Base-by-base conservation (phyloP, 2,888 invertebrate species). In the Chaetogeoica ovagalla region DNA sequence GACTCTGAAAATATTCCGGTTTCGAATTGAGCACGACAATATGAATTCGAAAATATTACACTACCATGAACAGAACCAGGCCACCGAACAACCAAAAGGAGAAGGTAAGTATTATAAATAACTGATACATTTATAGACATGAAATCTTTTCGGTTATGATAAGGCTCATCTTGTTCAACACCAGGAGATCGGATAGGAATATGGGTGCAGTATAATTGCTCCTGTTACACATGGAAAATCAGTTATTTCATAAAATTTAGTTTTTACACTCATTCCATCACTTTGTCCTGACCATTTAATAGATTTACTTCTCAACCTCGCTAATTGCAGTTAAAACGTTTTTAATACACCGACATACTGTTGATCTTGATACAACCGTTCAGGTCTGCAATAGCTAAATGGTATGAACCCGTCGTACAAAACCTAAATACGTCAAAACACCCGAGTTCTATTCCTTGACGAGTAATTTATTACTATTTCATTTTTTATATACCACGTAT, bases 381-480 rank as follows among this genome's bases (percentile, higher is more conserved):
- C 62, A 62, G 23, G 62, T 57, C 62, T 62, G 62, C 62, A 62
- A 62, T 21, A 62, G 62, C 62, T 23, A 62, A 62, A 7, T 62
- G 62, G 62, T 62, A 62, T 62, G 62, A 30, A 23, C 62, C 11
- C 23, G 62, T 62, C 0, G 62, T 23, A 62, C 23, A 62, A 62
- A 62, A 62, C n/a, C 30, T 30, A 30, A 30, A 30, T 4, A 30
- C 30, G 4, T 30, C 30, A 4, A 30, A 30, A 30, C 4, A 30
- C 1, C 30, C 30, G 30, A 30, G 30, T 30, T 30, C 30, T 30
- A 30, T 30, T 30, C 30, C 30, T 30, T 30, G 30, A 30, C 30
- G 30, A 30, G 30, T 30, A 30, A 30, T 30, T 30, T 30, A 30
- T 30, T 30, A 30, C 4, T 30, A 30, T 30, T 30, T 30, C 30